Conservation (phyloP, 1,140 invertebrate genomes). For the Temnothorax curvispinosus region DNA sequence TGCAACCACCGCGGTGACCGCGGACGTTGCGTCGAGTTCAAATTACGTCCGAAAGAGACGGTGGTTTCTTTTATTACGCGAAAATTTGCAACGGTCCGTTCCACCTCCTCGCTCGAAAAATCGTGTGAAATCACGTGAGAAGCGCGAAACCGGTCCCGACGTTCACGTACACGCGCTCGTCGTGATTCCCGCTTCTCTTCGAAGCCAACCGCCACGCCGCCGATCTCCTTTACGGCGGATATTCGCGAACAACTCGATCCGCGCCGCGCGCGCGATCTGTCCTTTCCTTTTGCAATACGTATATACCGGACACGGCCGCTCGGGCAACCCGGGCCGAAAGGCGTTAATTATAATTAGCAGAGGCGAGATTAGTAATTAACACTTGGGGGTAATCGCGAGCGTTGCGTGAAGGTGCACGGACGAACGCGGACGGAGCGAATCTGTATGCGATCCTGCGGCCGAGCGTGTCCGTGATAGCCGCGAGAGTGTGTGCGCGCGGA, state of each 20-base stretch:
- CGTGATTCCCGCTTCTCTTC: neutral
- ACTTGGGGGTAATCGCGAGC: conserved; percentile 83
- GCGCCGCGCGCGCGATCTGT: conserved; percentile 59
- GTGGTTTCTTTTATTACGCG: conserved; percentile 39
- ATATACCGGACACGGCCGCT: conserved; percentile 47
- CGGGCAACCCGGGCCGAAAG: conserved; percentile 78
- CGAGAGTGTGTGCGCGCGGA: conserved; percentile 68
- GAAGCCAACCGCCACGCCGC: neutral
- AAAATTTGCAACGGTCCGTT: conserved; percentile 41
- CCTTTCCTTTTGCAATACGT: conserved; percentile 71
- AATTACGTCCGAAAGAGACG: conserved; percentile 10
- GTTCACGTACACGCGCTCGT: neutral
- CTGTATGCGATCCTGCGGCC: conserved; percentile 29
- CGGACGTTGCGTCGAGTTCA: neutral
- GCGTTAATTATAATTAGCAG: conserved; percentile 86
- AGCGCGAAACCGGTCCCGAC: conserved; percentile 62
- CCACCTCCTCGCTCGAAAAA: conserved; percentile 24
- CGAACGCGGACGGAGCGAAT: conserved; percentile 22
- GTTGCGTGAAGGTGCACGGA: conserved; percentile 71
- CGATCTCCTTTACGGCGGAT: conserved; percentile 60
- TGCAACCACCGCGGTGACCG: conserved; percentile 5
- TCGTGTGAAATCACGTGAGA: conserved; percentile 43
- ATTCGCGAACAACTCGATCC: conserved; percentile 60
- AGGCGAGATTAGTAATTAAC: conserved; percentile 85
- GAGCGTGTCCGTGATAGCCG: conserved; percentile 15